Conservation (phyloP, 2,113 vertebrate genomes). For the Pardalotus punctatus region DNA sequence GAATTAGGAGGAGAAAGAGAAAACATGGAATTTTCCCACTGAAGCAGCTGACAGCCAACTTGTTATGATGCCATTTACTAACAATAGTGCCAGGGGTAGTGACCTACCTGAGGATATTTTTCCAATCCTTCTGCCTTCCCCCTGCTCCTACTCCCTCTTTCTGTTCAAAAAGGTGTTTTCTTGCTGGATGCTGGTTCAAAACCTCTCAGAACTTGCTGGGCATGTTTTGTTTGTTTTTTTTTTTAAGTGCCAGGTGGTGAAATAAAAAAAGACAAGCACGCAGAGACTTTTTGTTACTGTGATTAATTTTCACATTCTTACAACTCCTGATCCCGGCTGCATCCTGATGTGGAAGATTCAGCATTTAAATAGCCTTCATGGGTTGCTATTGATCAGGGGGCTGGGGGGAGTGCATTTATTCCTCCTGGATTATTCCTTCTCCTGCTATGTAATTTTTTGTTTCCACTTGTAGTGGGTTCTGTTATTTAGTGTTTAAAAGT, state of each 20-base stretch:
- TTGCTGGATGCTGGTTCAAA: not conserved
- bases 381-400: not conserved
- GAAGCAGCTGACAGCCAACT: not conserved
- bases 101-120: not conserved
- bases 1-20: not conserved
- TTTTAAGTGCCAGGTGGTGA: constrained; percentile 55
- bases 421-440: not conserved
- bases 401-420: not conserved
- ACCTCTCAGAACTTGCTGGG: not conserved
- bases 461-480: constrained; percentile 19
- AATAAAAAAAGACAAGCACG: constrained; percentile 53
- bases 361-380: not conserved
- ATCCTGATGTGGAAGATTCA: constrained; percentile 23
- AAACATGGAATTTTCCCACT: not conserved
- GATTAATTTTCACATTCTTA: constrained; percentile 57
- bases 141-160: not conserved
- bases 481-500: constrained; percentile 57
- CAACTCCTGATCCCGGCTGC: not conserved
- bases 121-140: not conserved
- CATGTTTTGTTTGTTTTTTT: not conserved
- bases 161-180: not conserved
- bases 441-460: constrained; percentile 33
- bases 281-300: constrained; percentile 57
- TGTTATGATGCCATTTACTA: not conserved
- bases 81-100: not conserved